phyloP scores from a whole-genome alignment of 2,797 vertebrate genomes.

The Tragelaphus eurycerus region DNA sequence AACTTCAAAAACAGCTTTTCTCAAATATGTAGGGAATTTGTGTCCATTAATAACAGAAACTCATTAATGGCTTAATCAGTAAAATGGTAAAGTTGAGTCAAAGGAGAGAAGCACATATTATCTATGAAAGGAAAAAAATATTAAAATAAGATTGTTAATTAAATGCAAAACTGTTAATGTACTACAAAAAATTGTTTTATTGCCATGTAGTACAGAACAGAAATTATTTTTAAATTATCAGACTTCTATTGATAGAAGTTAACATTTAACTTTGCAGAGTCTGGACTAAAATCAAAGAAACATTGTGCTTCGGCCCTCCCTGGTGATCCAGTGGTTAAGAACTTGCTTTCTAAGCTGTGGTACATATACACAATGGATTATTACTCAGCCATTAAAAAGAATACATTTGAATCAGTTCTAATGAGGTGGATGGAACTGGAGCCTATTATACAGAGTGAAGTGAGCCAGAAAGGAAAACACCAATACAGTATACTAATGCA shows the following conservation, averaged over 20 bases:
- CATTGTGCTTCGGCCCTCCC: neutral
- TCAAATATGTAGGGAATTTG: neutral
- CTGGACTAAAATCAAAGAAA: neutral
- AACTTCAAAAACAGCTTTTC: slow-evolving; percentile 18
- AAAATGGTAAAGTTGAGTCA: neutral
- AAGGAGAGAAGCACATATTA: neutral
- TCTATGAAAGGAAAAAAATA: neutral
- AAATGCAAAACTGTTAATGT: slow-evolving; percentile 4
- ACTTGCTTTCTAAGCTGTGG: neutral
- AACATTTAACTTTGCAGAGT: slow-evolving; percentile 12
- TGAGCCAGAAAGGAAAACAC: no score
- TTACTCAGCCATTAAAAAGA: no score
- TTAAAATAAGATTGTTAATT: slow-evolving; percentile 12
- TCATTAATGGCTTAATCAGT: neutral
- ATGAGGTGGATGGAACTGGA: no score
- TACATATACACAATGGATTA: no score
- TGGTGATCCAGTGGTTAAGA: neutral
- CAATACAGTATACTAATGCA: no score
- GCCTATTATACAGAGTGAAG: no score
- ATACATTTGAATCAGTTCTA: no score
- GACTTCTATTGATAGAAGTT: neutral
- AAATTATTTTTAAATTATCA: neutral
- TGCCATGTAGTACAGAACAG: neutral
- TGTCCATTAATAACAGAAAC: neutral
- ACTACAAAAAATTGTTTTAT: neutral